Percentiles rank a stretch among this genome's conserved stretches.
Evolutionary conservation across 2,113 vertebrate species (phyloP).

Genomic region (Catharus minimus): DNA sequence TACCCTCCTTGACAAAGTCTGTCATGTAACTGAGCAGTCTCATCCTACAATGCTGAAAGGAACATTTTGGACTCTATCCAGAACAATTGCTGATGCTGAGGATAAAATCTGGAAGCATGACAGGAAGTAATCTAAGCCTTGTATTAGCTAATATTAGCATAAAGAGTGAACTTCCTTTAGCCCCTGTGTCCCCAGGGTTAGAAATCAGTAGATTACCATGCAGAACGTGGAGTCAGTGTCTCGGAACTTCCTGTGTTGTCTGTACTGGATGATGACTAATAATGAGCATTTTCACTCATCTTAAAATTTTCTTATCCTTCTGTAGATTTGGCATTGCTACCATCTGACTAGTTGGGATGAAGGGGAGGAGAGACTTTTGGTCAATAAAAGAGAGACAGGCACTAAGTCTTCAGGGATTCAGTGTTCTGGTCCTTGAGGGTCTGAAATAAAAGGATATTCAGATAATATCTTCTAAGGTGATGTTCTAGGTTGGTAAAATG

Average conservation of each 20-base stretch:
- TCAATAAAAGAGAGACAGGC: background rate
- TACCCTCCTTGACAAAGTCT: background rate
- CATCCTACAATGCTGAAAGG: rapidly evolving
- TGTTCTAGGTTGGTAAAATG: background rate
- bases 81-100: background rate
- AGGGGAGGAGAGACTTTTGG: background rate
- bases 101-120: background rate
- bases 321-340: background rate
- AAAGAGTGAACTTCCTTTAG: background rate
- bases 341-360: background rate
- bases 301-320: background rate
- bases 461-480: background rate
- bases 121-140: background rate
- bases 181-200: background rate
- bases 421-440: background rate
- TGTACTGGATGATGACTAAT: background rate
- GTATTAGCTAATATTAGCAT: background rate
- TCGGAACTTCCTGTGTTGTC: background rate
- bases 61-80: background rate
- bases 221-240: background rate
- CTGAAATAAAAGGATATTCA: background rate
- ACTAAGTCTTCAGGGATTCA: background rate
- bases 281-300: rapidly evolving
- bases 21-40: rapidly evolving
- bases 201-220: background rate